Conservation (phyloP, 2,113 vertebrate species). For the Aramus guarauna region DNA sequence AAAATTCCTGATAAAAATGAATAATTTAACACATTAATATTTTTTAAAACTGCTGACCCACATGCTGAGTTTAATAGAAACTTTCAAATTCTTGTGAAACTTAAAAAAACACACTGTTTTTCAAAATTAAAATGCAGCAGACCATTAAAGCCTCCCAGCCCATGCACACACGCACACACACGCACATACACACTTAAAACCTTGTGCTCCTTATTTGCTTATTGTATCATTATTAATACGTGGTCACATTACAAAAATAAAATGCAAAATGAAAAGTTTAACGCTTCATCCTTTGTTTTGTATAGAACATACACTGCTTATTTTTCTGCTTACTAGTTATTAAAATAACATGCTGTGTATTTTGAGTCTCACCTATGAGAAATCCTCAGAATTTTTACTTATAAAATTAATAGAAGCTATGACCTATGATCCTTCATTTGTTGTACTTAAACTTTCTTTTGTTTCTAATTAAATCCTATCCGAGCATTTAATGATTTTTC, state of each 20-base stretch:
- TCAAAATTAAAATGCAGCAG: neutral
- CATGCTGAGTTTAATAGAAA: neutral
- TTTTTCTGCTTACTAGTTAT: neutral
- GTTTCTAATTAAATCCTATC: neutral
- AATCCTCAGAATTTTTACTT: neutral
- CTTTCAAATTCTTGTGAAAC: neutral
- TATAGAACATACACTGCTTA: neutral
- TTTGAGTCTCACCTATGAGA: neutral
- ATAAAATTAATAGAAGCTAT: neutral
- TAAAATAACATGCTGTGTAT: neutral
- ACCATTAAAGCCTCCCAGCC: neutral
- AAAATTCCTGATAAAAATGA: neutral
- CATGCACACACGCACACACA: no score
- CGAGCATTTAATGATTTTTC: neutral
- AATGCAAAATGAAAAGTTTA: neutral
- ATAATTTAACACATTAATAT: neutral
- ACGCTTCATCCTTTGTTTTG: neutral
- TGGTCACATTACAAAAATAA: neutral
- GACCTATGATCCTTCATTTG: neutral
- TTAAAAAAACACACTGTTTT: neutral
- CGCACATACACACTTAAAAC: neutral
- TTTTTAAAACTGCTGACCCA: neutral
- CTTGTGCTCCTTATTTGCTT: neutral
- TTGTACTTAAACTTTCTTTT: neutral
- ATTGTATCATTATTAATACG: neutral